These are phyloP conservation scores for Adoxophyes honmai DNA, from an alignment of 1,140 invertebrate species.

Conservation along the genomic window DNA sequence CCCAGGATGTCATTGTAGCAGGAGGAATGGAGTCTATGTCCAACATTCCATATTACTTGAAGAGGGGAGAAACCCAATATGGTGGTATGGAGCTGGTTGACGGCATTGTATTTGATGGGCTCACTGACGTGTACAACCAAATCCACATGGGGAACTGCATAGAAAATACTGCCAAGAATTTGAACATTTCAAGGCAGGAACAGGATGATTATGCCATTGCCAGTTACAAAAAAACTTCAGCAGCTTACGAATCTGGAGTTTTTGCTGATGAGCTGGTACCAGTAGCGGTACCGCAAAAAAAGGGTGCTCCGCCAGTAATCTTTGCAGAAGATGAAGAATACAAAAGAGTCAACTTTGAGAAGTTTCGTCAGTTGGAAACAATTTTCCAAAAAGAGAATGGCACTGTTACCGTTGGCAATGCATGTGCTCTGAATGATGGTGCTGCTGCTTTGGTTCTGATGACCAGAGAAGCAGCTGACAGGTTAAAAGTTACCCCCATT, in stretches of 20 bases:
- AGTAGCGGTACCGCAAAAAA: constrained; percentile 90
- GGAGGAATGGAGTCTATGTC: constrained; percentile 99
- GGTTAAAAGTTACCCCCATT: constrained; percentile 89
- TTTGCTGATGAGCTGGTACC: constrained; percentile 93
- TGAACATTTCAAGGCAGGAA: constrained; percentile 88
- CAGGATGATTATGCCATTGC: constrained; percentile 97
- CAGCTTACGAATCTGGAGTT: constrained; percentile 87
- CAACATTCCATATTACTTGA: constrained; percentile 98
- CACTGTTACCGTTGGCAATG: constrained; percentile 99
- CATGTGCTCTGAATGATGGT: constrained; percentile 98
- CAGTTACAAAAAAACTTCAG: constrained; percentile 94
- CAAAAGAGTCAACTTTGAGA: constrained; percentile 96
- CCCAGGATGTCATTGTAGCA: constrained; percentile 92
- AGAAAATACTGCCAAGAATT: constrained; percentile 97
- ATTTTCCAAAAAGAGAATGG: constrained; percentile 97
- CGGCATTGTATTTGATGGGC: constrained; percentile 96
- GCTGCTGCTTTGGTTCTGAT: constrained; percentile 95
- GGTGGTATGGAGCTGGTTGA: constrained; percentile 95
- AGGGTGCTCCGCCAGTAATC: constrained; percentile 86
- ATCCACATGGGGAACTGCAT: constrained; percentile 99
- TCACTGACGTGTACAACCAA: constrained; percentile 98
- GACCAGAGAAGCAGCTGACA: constrained; percentile 85
- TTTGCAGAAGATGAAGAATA: constrained; percentile 97
- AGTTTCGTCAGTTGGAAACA: constrained; percentile 91
- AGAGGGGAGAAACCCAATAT: constrained; percentile 92